These are phyloP conservation scores for Melanotaenia duboulayi DNA, from an alignment of 2,113 vertebrate genomes.

Conservation along the genomic window DNA sequence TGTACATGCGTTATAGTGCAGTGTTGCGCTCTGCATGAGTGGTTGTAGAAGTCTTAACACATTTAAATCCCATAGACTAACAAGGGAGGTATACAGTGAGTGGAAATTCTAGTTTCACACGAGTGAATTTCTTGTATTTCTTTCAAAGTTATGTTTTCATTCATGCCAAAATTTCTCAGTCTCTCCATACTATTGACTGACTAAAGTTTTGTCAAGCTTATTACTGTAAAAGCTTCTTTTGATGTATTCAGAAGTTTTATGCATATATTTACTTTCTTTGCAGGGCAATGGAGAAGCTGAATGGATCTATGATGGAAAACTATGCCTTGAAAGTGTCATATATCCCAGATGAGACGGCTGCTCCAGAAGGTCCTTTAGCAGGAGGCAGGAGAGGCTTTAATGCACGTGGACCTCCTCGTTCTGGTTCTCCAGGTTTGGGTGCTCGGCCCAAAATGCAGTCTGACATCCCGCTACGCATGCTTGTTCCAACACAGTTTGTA, in stretches of 20 bases:
- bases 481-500: conserved; percentile 97
- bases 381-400: conserved; percentile 88
- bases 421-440: conserved; percentile 87
- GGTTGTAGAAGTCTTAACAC: conserved; percentile 7
- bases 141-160: not conserved
- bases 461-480: conserved; percentile 91
- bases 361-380: conserved; percentile 76
- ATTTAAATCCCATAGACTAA: conserved; percentile 19
- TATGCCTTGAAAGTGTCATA: conserved; percentile 95
- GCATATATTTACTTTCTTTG: conserved; percentile 2
- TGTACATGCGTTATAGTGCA: conserved; percentile 58
- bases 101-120: too few relatives aligned
- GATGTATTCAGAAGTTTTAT: not conserved
- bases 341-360: conserved; percentile 93
- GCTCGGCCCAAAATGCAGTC: conserved; percentile 91
- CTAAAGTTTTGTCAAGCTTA: not conserved
- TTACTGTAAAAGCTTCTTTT: not conserved
- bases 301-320: conserved; percentile 94
- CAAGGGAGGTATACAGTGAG: not conserved
- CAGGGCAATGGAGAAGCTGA: conserved; percentile 97
- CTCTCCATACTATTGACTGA: not conserved
- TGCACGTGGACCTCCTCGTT: conserved; percentile 88
- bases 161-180: not conserved
- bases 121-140: not conserved
- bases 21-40: conserved; percentile 10